Evolutionary conservation across 2,888 invertebrate species (phyloP), one percentile per base, ranked within the genome.

Genomic region (Calliopum simillimum): DNA sequence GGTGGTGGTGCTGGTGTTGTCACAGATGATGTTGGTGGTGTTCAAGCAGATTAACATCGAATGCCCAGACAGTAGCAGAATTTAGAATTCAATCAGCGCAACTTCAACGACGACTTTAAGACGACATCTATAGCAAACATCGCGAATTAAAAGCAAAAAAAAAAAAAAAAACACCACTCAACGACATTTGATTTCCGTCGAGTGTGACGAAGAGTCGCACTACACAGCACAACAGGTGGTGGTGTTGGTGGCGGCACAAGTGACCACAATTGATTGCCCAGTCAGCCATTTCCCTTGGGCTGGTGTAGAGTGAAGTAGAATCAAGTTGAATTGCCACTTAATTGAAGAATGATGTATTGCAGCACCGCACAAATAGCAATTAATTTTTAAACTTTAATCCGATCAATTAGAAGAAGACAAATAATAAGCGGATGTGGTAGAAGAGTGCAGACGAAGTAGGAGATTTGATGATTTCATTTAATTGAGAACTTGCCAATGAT

Each of bases 311-410:
- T n/a, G 13, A 16, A 23, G 53, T 23, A 13, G 23, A 53, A 23
- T 25, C 41, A 41, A 58, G 13, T 33, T 33, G 8, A 12, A 43
- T 59, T 25, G 16, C 43, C 59, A 43, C n/a, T 43, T 59, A 59
- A 59, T 59, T 59, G 59, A n/a, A 41, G 16, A 59, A 59, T 59
- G 43, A 59, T 59, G 43, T 41, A 41, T 21, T 41, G 33, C 33
- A 19, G 16, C 23, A 41, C 8, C 33, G 33, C 5, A 33, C 33
- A 33, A 33, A 33, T 33, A 16, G 59, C 46, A 46, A 61, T 61
- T 46, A 46, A 46, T 44, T 23, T 14, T 33, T 14, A 44, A 46
- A 12, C n/a, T 61, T 46, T 14, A 61, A n/a, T 46, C 21, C 23
- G 23, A 33, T 59, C 41, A 41, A 33, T 61, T 19, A 61, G 44